Evolutionary conservation across 2,888 invertebrate species (phyloP).

Genomic region (Stenodema calcarata): DNA sequence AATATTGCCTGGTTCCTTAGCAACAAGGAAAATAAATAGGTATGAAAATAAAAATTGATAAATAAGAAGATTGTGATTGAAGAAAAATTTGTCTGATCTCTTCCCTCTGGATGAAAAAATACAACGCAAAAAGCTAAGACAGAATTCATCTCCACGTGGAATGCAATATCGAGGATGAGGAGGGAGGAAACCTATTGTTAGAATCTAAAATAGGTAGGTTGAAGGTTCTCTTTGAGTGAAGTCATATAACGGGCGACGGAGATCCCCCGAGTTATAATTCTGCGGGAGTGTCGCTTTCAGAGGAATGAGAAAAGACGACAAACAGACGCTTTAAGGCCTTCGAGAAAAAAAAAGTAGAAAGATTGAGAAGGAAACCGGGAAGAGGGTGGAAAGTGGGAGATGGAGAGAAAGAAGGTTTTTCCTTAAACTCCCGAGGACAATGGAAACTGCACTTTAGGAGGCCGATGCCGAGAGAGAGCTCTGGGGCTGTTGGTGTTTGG

Average conservation of each 20-base stretch:
- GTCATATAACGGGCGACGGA: slow-evolving; percentile 15
- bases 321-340: slow-evolving; percentile 46
- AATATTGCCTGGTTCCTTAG: too few relatives aligned
- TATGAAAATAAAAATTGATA: too few relatives aligned
- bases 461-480: not conserved
- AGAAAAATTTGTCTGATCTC: too few relatives aligned
- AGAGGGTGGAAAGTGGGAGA: not conserved
- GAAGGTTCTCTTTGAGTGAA: not conserved
- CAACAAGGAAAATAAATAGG: too few relatives aligned
- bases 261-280: slow-evolving; percentile 31
- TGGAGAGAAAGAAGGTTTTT: not conserved
- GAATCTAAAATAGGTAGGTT: slow-evolving; percentile 30
- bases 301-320: slow-evolving; percentile 47
- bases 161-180: slow-evolving; percentile 30
- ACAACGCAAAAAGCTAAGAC: slow-evolving; percentile 1
- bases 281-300: slow-evolving; percentile 47
- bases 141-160: slow-evolving; percentile 24
- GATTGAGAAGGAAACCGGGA: not conserved
- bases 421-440: slow-evolving; percentile 26
- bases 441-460: slow-evolving; percentile 29
- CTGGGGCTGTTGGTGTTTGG: slow-evolving; percentile 30
- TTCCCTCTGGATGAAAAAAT: too few relatives aligned
- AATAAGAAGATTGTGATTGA: too few relatives aligned
- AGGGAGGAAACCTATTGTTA: slow-evolving; percentile 26
- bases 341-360: not conserved